These are phyloP conservation scores for Syngnathus floridae DNA, from an alignment of 2,113 vertebrate genomes.

Conservation along the genomic window DNA sequence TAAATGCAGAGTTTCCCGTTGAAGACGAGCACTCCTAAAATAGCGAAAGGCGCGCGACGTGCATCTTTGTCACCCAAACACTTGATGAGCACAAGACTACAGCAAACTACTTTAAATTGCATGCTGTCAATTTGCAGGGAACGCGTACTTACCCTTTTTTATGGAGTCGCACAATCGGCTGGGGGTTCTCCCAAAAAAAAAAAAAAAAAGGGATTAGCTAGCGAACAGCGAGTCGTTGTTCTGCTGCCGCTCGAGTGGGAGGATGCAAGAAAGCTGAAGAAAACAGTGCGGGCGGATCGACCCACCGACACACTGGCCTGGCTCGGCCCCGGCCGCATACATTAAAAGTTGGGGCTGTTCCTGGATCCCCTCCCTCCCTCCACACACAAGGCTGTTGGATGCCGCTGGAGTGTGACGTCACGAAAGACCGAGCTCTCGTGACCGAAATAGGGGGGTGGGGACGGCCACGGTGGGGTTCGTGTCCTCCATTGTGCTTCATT, in stretches of 20 bases:
- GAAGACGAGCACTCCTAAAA: background rate
- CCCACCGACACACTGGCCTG: slow-evolving; percentile 16
- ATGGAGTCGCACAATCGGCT: slow-evolving; percentile 17
- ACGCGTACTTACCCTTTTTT: slow-evolving; percentile 47
- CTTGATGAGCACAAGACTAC: background rate
- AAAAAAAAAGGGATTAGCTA: slow-evolving; percentile 17
- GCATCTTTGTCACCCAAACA: slow-evolving; percentile 23
- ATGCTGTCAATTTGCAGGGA: background rate
- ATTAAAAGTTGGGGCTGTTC: slow-evolving; percentile 53
- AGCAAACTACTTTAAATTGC: background rate
- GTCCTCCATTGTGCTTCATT: slow-evolving; percentile 43
- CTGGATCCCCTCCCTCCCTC: slow-evolving; percentile 1
- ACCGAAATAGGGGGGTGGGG: slow-evolving; percentile 15
- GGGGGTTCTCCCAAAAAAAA: slow-evolving; percentile 11
- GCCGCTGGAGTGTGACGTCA: slow-evolving; percentile 67
- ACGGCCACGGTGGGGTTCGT: slow-evolving; percentile 5
- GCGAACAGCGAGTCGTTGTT: slow-evolving; percentile 15
- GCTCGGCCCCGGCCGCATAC: slow-evolving; percentile 37
- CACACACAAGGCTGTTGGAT: background rate
- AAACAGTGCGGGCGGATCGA: slow-evolving; percentile 9
- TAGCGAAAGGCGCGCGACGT: slow-evolving; percentile 18
- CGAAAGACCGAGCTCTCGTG: slow-evolving; percentile 40
- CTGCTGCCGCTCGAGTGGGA: slow-evolving; percentile 9
- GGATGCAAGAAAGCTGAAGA: slow-evolving; percentile 18
- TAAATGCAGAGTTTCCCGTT: background rate